These are phyloP conservation scores for Drosophila nannoptera DNA, from an alignment of 1,140 invertebrate genomes.

Conservation along the genomic window DNA sequence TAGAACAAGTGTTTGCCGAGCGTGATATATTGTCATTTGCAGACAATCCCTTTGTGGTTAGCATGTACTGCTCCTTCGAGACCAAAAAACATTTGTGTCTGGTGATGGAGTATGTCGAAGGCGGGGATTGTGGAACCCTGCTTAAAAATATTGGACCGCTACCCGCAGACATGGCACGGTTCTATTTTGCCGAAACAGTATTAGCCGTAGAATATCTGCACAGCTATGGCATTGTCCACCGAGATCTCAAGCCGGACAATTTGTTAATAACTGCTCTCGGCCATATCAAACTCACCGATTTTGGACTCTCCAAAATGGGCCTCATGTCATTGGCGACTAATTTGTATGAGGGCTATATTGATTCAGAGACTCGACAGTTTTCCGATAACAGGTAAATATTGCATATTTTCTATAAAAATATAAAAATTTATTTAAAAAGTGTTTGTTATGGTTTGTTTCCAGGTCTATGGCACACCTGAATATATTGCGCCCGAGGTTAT, in stretches of 20 bases:
- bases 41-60: constrained; percentile 99
- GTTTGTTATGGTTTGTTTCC: neutral
- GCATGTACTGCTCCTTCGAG: constrained; percentile 99
- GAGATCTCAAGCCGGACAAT: constrained; percentile 99
- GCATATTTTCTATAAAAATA: constrained; percentile 83
- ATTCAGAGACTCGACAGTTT: constrained; percentile 97
- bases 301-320: constrained; percentile 99
- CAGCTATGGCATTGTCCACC: constrained; percentile 98
- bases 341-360: constrained; percentile 96
- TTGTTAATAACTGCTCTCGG: constrained; percentile 98
- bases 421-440: constrained; percentile 86
- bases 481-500: constrained; percentile 83
- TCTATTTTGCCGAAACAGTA: constrained; percentile 99
- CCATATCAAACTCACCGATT: constrained; percentile 99
- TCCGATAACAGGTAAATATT: constrained; percentile 90
- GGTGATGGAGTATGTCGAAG: constrained; percentile 99
- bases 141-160: constrained; percentile 96
- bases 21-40: constrained; percentile 99
- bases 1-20: constrained; percentile 99
- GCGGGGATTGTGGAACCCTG: constrained; percentile 98
- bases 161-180: constrained; percentile 97
- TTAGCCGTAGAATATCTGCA: constrained; percentile 99
- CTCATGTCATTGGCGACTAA: constrained; percentile 99
- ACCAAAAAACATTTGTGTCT: constrained; percentile 98
- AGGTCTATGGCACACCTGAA: constrained; percentile 86